Conservation (phyloP, 2,888 invertebrate genomes). For the Osedax fenrisi region DNA sequence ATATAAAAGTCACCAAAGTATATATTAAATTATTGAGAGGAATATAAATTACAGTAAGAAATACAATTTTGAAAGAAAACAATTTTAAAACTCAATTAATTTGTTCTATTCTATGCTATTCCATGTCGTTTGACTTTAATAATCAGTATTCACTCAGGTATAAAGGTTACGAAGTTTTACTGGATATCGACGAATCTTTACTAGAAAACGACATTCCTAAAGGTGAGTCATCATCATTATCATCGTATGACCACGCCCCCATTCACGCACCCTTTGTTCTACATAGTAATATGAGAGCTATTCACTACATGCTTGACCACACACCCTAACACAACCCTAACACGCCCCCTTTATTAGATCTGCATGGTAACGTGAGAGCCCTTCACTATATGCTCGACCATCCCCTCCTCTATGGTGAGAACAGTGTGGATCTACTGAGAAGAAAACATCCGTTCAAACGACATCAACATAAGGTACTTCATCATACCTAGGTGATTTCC, state of each 20-base stretch:
- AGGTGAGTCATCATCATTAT: too few relatives aligned
- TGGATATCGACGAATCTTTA: constrained; percentile 10
- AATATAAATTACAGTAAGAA: background rate
- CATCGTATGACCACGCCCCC: too few relatives aligned
- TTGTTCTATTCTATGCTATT: background rate
- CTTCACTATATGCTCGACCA: constrained; percentile 44
- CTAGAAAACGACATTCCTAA: background rate
- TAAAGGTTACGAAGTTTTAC: constrained; percentile 8
- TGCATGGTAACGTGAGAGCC: constrained; percentile 44
- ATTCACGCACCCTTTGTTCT: too few relatives aligned
- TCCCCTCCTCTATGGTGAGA: constrained; percentile 43
- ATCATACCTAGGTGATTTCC: too few relatives aligned
- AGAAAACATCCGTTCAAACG: too few relatives aligned
- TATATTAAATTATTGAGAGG: too few relatives aligned
- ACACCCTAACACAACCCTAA: too few relatives aligned
- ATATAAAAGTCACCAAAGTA: too few relatives aligned
- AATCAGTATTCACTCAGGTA: background rate
- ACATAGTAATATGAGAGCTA: too few relatives aligned
- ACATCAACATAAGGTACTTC: too few relatives aligned
- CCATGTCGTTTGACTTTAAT: background rate
- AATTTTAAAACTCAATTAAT: background rate
- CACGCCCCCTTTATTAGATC: constrained; percentile 40
- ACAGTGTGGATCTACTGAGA: too few relatives aligned
- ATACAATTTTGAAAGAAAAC: background rate
- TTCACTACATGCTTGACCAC: too few relatives aligned